Percentiles rank a stretch among this genome's conserved stretches.
These are phyloP conservation scores for Oriolus oriolus DNA, from an alignment of 2,113 vertebrate genomes.

Conservation along the genomic window DNA sequence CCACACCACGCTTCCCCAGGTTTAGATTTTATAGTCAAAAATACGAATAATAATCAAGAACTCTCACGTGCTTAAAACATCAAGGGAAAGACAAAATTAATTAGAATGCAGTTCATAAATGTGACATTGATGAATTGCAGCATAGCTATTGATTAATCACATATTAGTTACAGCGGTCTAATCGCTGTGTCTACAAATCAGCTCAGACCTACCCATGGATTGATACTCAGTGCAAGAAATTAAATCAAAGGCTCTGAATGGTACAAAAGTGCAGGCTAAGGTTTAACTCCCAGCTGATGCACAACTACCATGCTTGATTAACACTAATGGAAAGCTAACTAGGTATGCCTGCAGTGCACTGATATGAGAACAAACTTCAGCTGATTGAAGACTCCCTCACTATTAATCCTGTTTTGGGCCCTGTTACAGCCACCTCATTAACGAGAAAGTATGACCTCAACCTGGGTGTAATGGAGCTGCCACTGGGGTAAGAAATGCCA, in stretches of 20 bases:
- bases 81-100: neutral
- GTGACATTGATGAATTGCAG: slow-evolving; percentile 15
- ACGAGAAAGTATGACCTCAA: neutral
- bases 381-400: slow-evolving; percentile 5
- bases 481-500: neutral
- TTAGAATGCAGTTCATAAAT: slow-evolving; percentile 49
- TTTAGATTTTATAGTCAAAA: neutral
- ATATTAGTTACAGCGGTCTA: neutral
- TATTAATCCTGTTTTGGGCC: neutral
- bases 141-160: slow-evolving; percentile 38
- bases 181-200: neutral
- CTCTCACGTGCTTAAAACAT: neutral
- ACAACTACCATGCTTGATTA: neutral
- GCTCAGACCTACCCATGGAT: neutral
- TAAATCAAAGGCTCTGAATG: neutral
- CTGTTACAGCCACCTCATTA: neutral
- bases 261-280: neutral
- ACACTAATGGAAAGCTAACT: slow-evolving; percentile 34
- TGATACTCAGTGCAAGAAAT: slow-evolving; percentile 1
- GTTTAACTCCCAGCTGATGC: slow-evolving; percentile 12
- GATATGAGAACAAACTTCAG: slow-evolving; percentile 31
- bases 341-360: slow-evolving; percentile 17
- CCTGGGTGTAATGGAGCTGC: neutral
- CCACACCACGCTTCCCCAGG: accelerated
- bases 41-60: neutral